These are phyloP conservation scores for Drosophila cardini DNA, from an alignment of 1,140 invertebrate genomes.

Conservation along the genomic window DNA sequence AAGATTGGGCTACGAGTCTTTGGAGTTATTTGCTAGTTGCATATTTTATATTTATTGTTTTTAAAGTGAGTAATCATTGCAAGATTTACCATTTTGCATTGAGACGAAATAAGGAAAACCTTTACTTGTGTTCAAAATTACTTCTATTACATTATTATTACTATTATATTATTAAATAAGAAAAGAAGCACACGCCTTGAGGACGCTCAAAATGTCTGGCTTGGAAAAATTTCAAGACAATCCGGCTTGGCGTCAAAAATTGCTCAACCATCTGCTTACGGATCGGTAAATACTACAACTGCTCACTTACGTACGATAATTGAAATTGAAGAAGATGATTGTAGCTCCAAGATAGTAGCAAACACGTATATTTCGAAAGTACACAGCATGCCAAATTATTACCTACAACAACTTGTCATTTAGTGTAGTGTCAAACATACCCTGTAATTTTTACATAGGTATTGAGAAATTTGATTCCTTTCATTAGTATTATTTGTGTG, in stretches of 20 bases:
- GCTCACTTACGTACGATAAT: conserved; percentile 5
- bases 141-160: too few species aligned
- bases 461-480: not conserved
- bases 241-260: conserved; percentile 70
- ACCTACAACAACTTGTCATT: not conserved
- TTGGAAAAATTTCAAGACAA: conserved; percentile 76
- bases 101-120: not conserved
- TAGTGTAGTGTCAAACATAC: conserved; percentile 17
- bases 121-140: not conserved
- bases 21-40: not conserved
- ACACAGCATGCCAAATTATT: conserved; percentile 10
- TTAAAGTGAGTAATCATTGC: conserved; percentile 12
- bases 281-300: conserved; percentile 69
- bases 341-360: conserved; percentile 3
- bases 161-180: conserved; percentile 10
- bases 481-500: conserved; percentile 10
- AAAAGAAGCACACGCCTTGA: conserved; percentile 13
- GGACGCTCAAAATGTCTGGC: conserved; percentile 60
- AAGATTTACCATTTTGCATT: not conserved
- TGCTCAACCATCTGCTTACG: conserved; percentile 63
- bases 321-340: conserved; percentile 1
- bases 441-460: not conserved
- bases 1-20: not conserved
- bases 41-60: conserved; percentile 1
- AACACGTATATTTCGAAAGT: conserved; percentile 4